These are phyloP conservation scores for Hofmannophila pseudospretella DNA, from an alignment of 2,888 invertebrate species.

Conservation along the genomic window DNA sequence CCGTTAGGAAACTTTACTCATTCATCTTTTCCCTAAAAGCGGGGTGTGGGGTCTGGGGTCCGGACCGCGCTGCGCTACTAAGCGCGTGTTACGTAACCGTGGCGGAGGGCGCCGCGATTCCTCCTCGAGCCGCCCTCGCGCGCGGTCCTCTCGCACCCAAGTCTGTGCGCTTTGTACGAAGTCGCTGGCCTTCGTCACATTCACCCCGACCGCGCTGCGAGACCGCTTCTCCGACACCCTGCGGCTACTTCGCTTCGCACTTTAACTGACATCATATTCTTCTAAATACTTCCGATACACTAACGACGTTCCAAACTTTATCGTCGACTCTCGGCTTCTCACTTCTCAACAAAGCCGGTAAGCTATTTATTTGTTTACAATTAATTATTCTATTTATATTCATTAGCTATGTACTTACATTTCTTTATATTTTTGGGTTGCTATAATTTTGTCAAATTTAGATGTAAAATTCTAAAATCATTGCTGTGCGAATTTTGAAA, in stretches of 20 bases:
- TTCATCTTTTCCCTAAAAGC: constrained; percentile 73
- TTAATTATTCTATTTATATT: too few relatives aligned
- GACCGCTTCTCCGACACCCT: not conserved
- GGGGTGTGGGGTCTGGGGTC: constrained; percentile 59
- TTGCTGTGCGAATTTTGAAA: too few relatives aligned
- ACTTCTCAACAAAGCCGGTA: constrained; percentile 46
- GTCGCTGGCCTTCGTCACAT: constrained; percentile 4
- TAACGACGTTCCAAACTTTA: constrained; percentile 28
- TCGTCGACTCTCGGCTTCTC: constrained; percentile 30
- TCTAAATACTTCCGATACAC: constrained; percentile 21
- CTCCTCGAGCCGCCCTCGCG: constrained; percentile 45
- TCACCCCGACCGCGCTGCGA: constrained; percentile 6
- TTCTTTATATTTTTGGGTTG: too few relatives aligned
- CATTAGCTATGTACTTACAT: too few relatives aligned
- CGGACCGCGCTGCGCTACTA: constrained; percentile 57
- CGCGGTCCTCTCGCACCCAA: constrained; percentile 32
- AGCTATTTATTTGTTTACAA: constrained; percentile 44
- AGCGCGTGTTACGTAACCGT: constrained; percentile 62
- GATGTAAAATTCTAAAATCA: too few relatives aligned
- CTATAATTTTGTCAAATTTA: too few relatives aligned
- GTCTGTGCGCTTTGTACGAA: constrained; percentile 8
- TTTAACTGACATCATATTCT: constrained; percentile 13
- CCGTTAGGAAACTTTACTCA: constrained; percentile 73
- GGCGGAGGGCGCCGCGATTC: constrained; percentile 45
- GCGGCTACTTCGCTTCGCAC: constrained; percentile 15